These are phyloP conservation scores for Zosterops hypoxanthus DNA, from an alignment of 2,113 vertebrate species.

Conservation along the genomic window DNA sequence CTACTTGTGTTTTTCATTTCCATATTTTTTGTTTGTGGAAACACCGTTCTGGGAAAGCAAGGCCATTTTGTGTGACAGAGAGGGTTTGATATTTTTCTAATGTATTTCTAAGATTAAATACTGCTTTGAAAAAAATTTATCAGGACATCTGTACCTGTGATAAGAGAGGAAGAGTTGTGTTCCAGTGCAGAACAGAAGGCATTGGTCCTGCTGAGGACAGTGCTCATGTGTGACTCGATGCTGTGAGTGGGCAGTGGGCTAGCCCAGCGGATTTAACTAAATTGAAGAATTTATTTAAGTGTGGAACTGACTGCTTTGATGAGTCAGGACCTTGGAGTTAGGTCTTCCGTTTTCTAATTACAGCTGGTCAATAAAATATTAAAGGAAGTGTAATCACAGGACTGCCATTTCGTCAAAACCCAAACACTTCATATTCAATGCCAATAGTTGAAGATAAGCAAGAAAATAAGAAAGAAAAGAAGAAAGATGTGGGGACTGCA, in stretches of 20 bases:
- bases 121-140: background rate
- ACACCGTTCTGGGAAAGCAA: conserved; percentile 41
- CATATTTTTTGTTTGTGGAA: conserved; percentile 40
- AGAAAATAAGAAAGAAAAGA: background rate
- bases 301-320: background rate
- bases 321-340: background rate
- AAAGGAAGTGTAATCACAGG: background rate
- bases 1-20: conserved; percentile 40
- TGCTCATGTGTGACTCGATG: accelerated
- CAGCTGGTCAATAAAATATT: background rate
- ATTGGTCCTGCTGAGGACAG: background rate
- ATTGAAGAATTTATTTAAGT: background rate
- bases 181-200: background rate
- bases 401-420: background rate
- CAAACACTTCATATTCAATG: background rate
- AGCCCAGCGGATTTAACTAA: background rate
- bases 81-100: background rate
- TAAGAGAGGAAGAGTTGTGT: background rate
- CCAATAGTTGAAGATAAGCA: background rate
- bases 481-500: background rate
- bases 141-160: background rate
- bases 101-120: background rate
- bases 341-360: background rate
- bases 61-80: background rate
- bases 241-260: background rate